Percentiles rank a stretch among this genome's conserved stretches.
Conservation (phyloP, 2,888 invertebrate species). For the Mamestra brassicae region DNA sequence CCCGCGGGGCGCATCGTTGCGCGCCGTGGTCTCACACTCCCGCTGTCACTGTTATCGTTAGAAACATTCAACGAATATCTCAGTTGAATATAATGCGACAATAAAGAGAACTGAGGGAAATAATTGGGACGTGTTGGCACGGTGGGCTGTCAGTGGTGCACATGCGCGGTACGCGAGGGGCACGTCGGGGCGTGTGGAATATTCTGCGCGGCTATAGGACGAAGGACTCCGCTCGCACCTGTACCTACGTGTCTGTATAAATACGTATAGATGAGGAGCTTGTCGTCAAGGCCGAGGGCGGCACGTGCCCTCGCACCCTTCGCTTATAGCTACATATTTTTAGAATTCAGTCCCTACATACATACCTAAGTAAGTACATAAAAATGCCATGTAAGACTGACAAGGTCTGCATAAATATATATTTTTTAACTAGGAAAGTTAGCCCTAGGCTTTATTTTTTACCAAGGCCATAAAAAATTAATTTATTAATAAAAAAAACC, state of each 20-base stretch:
- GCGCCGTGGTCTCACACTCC: conserved; percentile 50
- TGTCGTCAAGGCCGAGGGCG: conserved; percentile 84
- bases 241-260: conserved; percentile 60
- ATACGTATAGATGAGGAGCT: conserved; percentile 62
- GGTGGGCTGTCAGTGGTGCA: conserved; percentile 81
- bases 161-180: conserved; percentile 84
- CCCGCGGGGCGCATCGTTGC: conserved; percentile 72
- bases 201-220: conserved; percentile 82
- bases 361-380: conserved; percentile 16
- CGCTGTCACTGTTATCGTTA: conserved; percentile 8
- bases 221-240: conserved; percentile 76
- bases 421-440: conserved; percentile 1
- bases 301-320: conserved; percentile 76
- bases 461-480: too few relatives aligned
- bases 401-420: conserved; percentile 24
- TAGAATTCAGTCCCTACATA: conserved; percentile 19
- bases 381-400: conserved; percentile 18
- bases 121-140: conserved; percentile 84
- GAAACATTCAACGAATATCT: conserved; percentile 48
- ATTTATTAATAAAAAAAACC: too few relatives aligned
- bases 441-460: background rate
- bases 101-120: conserved; percentile 76
- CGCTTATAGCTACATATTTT: conserved; percentile 51
- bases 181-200: conserved; percentile 85
- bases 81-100: conserved; percentile 66